A percentile compares a stretch with the other conserved stretches of the same genome.
phyloP scores from a whole-genome alignment of 2,888 invertebrate genomes.

The Archips crataeganus region DNA sequence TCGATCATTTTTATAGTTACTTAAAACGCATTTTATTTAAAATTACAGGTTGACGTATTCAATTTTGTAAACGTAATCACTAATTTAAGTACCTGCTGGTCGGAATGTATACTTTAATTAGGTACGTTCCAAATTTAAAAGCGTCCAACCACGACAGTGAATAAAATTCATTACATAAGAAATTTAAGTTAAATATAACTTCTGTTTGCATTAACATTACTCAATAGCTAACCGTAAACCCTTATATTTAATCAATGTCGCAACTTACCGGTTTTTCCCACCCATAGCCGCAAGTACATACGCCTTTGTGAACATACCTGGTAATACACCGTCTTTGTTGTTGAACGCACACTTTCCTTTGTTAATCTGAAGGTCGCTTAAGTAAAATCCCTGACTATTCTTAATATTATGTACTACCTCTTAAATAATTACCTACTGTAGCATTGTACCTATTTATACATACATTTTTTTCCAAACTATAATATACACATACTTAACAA shows the following conservation, averaged over 20 bases:
- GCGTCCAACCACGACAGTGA: background rate
- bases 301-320: constrained; percentile 44
- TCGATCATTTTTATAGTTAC: no score
- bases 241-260: constrained; percentile 27
- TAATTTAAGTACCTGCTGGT: background rate
- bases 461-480: background rate
- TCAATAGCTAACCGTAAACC: constrained; percentile 10
- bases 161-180: background rate
- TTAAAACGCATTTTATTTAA: background rate
- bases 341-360: constrained; percentile 57
- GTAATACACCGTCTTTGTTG: constrained; percentile 54
- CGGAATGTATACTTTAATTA: background rate
- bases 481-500: background rate
- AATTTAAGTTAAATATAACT: background rate
- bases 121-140: background rate
- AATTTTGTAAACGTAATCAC: background rate
- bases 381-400: constrained; percentile 34
- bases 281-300: constrained; percentile 19
- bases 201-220: constrained; percentile 11
- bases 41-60: background rate
- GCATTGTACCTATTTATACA: background rate
- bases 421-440: background rate
- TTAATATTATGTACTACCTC: constrained; percentile 16
- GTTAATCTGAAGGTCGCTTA: constrained; percentile 53
- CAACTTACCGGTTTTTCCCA: constrained; percentile 39